Conservation (phyloP, 30 jellyfish, hydroid and myxozoan species). For the Pelagia noctiluca region DNA sequence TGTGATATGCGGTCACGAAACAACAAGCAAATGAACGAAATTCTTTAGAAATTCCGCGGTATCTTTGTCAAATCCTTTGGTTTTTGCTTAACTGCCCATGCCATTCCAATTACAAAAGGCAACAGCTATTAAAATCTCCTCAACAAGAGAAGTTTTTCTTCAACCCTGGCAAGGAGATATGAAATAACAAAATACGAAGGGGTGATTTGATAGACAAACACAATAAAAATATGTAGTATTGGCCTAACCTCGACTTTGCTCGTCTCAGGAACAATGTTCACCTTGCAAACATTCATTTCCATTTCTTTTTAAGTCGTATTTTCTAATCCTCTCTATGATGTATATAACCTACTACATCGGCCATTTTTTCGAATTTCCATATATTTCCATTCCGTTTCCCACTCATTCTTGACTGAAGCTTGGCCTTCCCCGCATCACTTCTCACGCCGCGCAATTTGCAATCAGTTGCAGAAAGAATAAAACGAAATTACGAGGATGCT, state of each 20-base stretch:
- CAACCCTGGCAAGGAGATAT: neutral
- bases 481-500: too few relatives aligned
- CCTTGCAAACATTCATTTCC: too few relatives aligned
- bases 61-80: neutral
- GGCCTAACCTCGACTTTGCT: conserved; percentile 21
- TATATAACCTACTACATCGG: too few relatives aligned
- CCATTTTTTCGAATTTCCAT: too few relatives aligned
- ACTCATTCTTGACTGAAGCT: too few relatives aligned
- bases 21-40: neutral
- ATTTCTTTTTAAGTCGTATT: too few relatives aligned
- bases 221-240: neutral
- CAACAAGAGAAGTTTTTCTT: neutral
- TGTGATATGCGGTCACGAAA: conserved; percentile 2
- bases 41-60: neutral
- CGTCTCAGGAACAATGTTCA: neutral
- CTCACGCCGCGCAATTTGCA: too few relatives aligned
- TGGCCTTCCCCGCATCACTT: too few relatives aligned
- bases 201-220: neutral
- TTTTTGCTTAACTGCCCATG: conserved; percentile 8
- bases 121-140: neutral
- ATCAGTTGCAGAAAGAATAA: too few relatives aligned
- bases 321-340: too few relatives aligned
- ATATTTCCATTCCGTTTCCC: too few relatives aligned
- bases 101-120: neutral
- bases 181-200: neutral